Percentiles rank a stretch among this genome's conserved stretches.
These are phyloP conservation scores for Apaloderma vittatum DNA, from an alignment of 2,113 vertebrate genomes.

Conservation along the genomic window DNA sequence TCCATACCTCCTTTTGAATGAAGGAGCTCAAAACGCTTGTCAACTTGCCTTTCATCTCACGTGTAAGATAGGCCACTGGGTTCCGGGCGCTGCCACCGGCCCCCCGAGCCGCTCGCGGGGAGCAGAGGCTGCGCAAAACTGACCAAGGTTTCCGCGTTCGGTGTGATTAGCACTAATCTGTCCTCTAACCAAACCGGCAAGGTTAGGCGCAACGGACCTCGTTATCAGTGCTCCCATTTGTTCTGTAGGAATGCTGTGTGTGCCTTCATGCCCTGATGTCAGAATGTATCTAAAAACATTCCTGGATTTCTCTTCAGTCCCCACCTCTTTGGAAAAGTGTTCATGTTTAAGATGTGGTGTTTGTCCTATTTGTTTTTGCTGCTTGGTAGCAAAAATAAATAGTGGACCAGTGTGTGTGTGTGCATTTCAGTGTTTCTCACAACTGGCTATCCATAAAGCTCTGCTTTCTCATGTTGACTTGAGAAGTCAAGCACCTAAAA, in stretches of 20 bases:
- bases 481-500: constrained; percentile 53
- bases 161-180: constrained; percentile 74
- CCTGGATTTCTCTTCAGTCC: constrained; percentile 50
- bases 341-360: constrained; percentile 65
- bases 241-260: constrained; percentile 76
- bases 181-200: constrained; percentile 68
- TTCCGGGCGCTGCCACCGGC: neutral
- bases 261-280: constrained; percentile 78
- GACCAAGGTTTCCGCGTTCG: constrained; percentile 74
- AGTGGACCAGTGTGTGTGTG: constrained; percentile 16
- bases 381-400: constrained; percentile 54
- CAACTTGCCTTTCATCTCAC: constrained; percentile 58
- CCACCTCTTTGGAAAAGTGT: constrained; percentile 45
- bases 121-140: constrained; percentile 51
- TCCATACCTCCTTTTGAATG: neutral
- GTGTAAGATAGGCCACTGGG: neutral
- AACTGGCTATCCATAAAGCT: constrained; percentile 57
- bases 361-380: constrained; percentile 72
- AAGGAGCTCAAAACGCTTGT: neutral
- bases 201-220: constrained; percentile 49
- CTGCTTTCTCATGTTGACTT: constrained; percentile 36
- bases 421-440: constrained; percentile 52
- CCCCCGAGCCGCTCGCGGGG: neutral
- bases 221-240: constrained; percentile 63
- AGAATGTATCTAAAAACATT: constrained; percentile 60